Evolutionary conservation across 2,797 vertebrate genomes (phyloP).

Genomic region (Pseudocheirus occidentalis): DNA sequence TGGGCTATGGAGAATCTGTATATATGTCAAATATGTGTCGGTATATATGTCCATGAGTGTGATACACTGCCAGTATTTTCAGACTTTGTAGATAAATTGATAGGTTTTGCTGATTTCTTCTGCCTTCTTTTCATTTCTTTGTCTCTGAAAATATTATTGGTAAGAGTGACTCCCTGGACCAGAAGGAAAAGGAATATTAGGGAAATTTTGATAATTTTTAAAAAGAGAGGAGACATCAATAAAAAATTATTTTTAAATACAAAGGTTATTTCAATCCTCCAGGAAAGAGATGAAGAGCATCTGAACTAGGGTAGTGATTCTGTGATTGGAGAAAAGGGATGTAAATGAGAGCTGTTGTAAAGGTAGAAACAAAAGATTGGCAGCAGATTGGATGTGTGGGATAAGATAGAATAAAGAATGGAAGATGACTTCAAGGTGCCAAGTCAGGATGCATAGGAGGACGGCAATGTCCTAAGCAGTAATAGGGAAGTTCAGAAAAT

Average conservation of each 20-base stretch:
- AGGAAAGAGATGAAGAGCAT: not conserved
- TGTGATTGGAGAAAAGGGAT: not conserved
- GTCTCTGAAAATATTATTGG: not conserved
- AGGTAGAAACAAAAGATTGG: not conserved
- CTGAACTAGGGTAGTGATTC: not conserved
- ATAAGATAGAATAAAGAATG: not conserved
- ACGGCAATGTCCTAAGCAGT: not conserved
- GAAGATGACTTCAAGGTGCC: not conserved
- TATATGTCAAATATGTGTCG: not conserved
- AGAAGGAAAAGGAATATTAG: not conserved
- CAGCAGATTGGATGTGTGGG: not conserved
- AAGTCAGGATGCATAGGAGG: not conserved
- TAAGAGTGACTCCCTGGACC: not conserved
- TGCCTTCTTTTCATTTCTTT: not conserved
- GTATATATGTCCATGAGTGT: not conserved
- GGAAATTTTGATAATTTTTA: not conserved
- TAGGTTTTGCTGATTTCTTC: not conserved
- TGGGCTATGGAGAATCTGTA: not conserved
- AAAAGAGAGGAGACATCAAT: not conserved
- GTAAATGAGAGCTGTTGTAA: not conserved
- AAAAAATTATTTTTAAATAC: not conserved
- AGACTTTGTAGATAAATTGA: not conserved
- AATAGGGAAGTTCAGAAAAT: not conserved
- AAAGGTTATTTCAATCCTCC: not conserved
- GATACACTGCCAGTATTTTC: not conserved